Conservation (phyloP, 2,888 invertebrate species). For the Kryphioiulus occultus region DNA sequence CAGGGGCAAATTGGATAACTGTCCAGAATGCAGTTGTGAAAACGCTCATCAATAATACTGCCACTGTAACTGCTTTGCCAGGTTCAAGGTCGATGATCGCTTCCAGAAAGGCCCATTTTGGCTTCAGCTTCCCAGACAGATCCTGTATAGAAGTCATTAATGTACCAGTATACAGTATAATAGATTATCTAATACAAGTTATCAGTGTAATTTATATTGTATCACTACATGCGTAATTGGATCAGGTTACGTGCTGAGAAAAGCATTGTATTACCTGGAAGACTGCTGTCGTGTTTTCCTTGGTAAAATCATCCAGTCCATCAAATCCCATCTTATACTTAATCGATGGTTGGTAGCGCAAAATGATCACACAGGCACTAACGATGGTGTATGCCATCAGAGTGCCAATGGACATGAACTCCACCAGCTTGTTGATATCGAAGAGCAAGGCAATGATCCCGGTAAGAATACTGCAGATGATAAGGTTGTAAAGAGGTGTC, state of each 20-base stretch:
- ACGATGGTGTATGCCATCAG: constrained; percentile 83
- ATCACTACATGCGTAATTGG: no score
- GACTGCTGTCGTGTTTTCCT: not conserved
- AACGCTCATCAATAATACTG: constrained; percentile 74
- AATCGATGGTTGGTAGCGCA: constrained; percentile 75
- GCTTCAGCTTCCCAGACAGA: constrained; percentile 75
- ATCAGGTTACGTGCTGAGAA: no score
- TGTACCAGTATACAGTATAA: no score
- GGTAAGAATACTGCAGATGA: constrained; percentile 78
- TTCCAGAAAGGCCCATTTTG: constrained; percentile 75
- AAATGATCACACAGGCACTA: constrained; percentile 85
- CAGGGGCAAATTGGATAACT: constrained; percentile 69
- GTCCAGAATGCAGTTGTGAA: constrained; percentile 74
- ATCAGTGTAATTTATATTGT: no score
- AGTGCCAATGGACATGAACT: constrained; percentile 85
- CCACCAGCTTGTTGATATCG: constrained; percentile 87
- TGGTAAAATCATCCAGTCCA: constrained; percentile 2
- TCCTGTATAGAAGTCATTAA: constrained; percentile 57
- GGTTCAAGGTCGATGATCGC: constrained; percentile 78
- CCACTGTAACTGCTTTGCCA: constrained; percentile 75
- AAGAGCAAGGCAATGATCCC: constrained; percentile 83
- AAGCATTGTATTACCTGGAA: not conserved
- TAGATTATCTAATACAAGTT: no score
- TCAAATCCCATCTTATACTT: constrained; percentile 46
- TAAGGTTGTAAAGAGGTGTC: constrained; percentile 79